Evolutionary conservation across 1,140 invertebrate genomes (phyloP).

Genomic region (Zophobas morio): DNA sequence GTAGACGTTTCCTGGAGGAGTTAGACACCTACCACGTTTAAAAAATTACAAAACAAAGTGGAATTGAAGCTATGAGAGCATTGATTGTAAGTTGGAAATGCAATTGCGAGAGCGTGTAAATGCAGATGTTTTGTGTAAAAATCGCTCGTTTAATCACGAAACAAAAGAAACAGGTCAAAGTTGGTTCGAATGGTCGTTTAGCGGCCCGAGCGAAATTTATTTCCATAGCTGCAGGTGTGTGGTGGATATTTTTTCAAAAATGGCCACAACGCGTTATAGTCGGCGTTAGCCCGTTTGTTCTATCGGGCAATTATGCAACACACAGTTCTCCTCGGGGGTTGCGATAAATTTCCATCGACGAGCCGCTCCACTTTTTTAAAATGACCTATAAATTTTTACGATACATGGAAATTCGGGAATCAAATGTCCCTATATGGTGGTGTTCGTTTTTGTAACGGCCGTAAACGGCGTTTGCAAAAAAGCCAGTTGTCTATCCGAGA

Average conservation of each 20-base stretch:
- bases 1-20: too few relatives aligned
- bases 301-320: background rate
- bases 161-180: background rate
- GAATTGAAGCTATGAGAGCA: too few relatives aligned
- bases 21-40: too few relatives aligned
- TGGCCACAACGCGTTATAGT: too few relatives aligned
- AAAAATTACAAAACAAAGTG: too few relatives aligned
- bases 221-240: too few relatives aligned
- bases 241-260: too few relatives aligned
- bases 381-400: slow-evolving; percentile 3
- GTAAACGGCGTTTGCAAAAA: background rate
- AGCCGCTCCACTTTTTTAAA: background rate
- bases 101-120: background rate
- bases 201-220: too few relatives aligned
- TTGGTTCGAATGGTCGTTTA: too few relatives aligned
- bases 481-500: slow-evolving; percentile 1
- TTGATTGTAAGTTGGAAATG: background rate
- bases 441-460: background rate
- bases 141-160: slow-evolving; percentile 16
- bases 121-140: slow-evolving; percentile 10
- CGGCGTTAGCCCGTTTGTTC: too few relatives aligned
- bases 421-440: background rate
- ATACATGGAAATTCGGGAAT: background rate
- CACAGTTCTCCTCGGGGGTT: background rate
- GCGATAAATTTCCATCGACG: background rate